Evolutionary conservation across 2,797 vertebrate species (phyloP).

Genomic region (Gouania willdenowi): DNA sequence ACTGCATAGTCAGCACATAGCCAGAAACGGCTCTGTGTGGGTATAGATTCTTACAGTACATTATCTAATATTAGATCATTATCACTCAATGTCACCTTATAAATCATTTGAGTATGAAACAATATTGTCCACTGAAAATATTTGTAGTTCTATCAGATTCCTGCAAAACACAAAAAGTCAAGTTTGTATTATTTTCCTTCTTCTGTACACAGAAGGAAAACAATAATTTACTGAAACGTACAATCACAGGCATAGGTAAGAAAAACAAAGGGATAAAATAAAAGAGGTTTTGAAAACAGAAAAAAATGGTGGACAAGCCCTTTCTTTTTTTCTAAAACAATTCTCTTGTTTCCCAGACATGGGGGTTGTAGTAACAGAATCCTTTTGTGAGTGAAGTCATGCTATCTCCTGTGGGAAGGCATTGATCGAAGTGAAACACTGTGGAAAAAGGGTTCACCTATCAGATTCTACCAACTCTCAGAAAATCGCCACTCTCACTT

Average conservation of each 20-base stretch:
- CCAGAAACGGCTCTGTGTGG: too few relatives aligned
- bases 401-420: constrained; percentile 62
- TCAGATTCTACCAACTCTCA: constrained; percentile 51
- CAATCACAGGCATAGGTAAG: constrained; percentile 15
- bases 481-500: constrained; percentile 14
- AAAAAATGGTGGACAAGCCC: constrained; percentile 42
- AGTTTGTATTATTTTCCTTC: background rate
- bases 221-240: too few relatives aligned
- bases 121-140: too few relatives aligned
- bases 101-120: too few relatives aligned
- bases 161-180: too few relatives aligned
- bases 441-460: constrained; percentile 52
- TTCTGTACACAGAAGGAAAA: background rate
- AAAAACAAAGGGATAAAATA: constrained; percentile 39
- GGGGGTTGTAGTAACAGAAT: constrained; percentile 63
- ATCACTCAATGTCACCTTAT: too few relatives aligned
- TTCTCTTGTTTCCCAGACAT: constrained; percentile 65
- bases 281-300: constrained; percentile 38
- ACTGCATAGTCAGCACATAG: too few relatives aligned
- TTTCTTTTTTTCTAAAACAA: constrained; percentile 35
- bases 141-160: too few relatives aligned
- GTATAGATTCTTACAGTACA: too few relatives aligned
- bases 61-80: too few relatives aligned
- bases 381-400: constrained; percentile 72
- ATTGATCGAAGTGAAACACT: constrained; percentile 68